Evolutionary conservation across 1,140 invertebrate genomes (phyloP).

Genomic region (Drosophila triauraria): DNA sequence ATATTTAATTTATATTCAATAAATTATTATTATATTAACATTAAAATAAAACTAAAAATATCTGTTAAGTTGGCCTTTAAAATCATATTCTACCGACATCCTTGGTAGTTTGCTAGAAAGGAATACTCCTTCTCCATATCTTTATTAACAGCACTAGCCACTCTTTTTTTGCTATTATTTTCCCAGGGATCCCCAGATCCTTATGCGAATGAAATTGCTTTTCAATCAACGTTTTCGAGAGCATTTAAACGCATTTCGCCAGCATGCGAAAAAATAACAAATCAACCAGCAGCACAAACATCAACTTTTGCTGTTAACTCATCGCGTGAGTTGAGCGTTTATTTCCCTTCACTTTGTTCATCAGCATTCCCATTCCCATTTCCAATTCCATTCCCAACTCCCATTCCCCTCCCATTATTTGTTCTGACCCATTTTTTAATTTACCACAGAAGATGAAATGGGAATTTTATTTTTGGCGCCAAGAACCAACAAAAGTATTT

Average conservation of each 20-base stretch:
- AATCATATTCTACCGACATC: background rate
- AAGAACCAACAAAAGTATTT: slow-evolving; percentile 59
- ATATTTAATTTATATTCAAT: too few relatives aligned
- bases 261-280: slow-evolving; percentile 49
- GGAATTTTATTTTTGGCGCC: slow-evolving; percentile 67
- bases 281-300: slow-evolving; percentile 45
- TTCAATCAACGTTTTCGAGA: slow-evolving; percentile 41
- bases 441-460: slow-evolving; percentile 70
- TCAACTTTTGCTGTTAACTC: slow-evolving; percentile 75
- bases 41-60: too few relatives aligned
- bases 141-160: background rate
- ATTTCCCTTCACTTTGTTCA: slow-evolving; percentile 43
- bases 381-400: background rate
- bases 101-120: background rate
- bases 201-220: slow-evolving; percentile 34
- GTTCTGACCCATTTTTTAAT: slow-evolving; percentile 75
- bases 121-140: background rate
- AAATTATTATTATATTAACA: too few relatives aligned
- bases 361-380: slow-evolving; percentile 21
- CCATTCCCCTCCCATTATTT: slow-evolving; percentile 22
- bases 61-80: too few relatives aligned
- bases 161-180: background rate
- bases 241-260: slow-evolving; percentile 33
- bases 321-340: slow-evolving; percentile 75
- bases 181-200: slow-evolving; percentile 1